Percentiles rank a stretch among this genome's conserved stretches.
phyloP scores from a whole-genome alignment of 2,113 vertebrate species.

The Pantherophis guttatus region DNA sequence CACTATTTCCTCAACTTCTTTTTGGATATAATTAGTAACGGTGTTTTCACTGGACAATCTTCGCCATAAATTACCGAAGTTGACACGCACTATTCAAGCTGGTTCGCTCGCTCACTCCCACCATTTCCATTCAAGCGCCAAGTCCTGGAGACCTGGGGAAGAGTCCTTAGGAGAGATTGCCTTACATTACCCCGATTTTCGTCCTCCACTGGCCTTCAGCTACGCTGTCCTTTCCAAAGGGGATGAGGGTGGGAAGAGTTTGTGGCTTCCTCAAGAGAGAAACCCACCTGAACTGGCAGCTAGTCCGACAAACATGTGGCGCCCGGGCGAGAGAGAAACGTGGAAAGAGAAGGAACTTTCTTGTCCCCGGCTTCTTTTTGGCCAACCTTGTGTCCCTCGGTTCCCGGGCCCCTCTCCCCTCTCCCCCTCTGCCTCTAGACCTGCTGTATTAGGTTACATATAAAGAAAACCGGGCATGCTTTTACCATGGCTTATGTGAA shows the following conservation, averaged over 20 bases:
- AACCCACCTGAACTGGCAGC: background rate
- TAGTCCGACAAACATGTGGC: background rate
- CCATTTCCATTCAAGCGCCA: constrained; percentile 47
- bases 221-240: background rate
- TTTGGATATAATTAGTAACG: constrained; percentile 51
- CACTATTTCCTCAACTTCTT: constrained; percentile 58
- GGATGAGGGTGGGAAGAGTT: background rate
- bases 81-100: constrained; percentile 44
- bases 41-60: constrained; percentile 50
- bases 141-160: constrained; percentile 24
- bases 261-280: background rate
- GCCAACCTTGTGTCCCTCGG: background rate
- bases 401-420: background rate
- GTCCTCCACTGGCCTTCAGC: background rate
- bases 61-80: constrained; percentile 34
- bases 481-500: constrained; percentile 98
- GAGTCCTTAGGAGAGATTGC: background rate
- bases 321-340: background rate
- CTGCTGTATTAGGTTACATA: background rate
- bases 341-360: background rate
- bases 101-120: background rate
- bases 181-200: background rate
- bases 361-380: background rate
- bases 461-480: constrained; percentile 52
- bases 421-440: background rate